phyloP scores from a whole-genome alignment of 2,797 vertebrate species.

The Clarias laeviceps region DNA sequence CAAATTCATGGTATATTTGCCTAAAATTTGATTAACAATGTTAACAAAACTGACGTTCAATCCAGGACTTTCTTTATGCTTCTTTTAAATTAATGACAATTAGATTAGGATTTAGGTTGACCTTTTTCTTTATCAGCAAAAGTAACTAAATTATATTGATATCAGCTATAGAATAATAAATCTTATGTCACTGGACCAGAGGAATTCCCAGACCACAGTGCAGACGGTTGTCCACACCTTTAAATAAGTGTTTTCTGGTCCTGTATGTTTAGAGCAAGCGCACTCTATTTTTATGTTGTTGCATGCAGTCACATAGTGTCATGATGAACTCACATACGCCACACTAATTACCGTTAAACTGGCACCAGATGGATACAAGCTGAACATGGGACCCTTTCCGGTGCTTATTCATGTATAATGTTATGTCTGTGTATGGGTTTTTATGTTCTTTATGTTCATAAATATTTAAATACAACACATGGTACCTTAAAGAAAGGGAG shows the following conservation, averaged over 20 bases:
- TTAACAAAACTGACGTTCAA: background rate
- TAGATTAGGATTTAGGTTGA: background rate
- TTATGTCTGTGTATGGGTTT: constrained; percentile 45
- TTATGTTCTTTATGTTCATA: constrained; percentile 59
- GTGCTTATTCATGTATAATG: constrained; percentile 54
- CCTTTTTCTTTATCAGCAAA: background rate
- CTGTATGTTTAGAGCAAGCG: background rate
- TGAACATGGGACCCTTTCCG: constrained; percentile 69
- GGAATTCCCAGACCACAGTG: background rate
- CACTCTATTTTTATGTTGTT: background rate
- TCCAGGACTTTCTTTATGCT: background rate
- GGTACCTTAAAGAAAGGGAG: constrained; percentile 44
- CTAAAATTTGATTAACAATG: background rate
- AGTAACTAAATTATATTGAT: background rate
- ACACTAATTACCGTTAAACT: constrained; percentile 72
- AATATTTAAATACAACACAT: constrained; percentile 76
- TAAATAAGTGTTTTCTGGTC: background rate
- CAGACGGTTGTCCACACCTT: background rate
- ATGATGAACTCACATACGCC: constrained; percentile 60
- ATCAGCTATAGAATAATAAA: background rate
- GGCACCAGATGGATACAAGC: constrained; percentile 74
- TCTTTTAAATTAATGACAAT: background rate
- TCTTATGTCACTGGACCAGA: background rate
- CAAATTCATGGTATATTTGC: background rate
- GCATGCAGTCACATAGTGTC: constrained; percentile 73